phyloP scores from a whole-genome alignment of 2,113 vertebrate species.

The Corythornis cristatus region DNA sequence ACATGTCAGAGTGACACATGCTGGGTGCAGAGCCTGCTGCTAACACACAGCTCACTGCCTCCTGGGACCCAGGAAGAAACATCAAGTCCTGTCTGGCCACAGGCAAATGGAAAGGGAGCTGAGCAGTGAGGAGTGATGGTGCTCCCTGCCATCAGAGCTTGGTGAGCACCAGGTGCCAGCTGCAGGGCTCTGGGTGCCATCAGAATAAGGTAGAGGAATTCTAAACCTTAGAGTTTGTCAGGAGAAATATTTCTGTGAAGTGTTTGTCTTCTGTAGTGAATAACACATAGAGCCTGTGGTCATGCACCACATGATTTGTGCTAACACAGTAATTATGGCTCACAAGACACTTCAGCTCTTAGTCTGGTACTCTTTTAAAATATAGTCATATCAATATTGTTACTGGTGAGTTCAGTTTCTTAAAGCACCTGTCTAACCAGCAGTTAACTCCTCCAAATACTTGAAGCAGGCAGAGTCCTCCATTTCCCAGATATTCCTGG shows the following conservation, averaged over 20 bases:
- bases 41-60: neutral
- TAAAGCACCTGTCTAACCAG: neutral
- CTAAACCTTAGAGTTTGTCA: neutral
- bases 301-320: neutral
- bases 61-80: neutral
- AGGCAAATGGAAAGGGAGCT: neutral
- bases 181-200: neutral
- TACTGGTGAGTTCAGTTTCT: neutral
- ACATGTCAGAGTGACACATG: rapidly evolving
- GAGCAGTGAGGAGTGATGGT: neutral
- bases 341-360: neutral
- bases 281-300: neutral
- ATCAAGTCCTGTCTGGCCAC: neutral
- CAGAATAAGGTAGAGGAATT: neutral
- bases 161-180: neutral
- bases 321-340: neutral
- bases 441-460: constrained; percentile 41
- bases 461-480: neutral
- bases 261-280: neutral
- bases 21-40: neutral
- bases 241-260: neutral
- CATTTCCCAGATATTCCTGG: constrained; percentile 19
- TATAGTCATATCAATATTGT: neutral
- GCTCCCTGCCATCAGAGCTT: neutral
- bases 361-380: neutral